Conservation (phyloP, 2,113 vertebrate genomes). For the Anhinga rufa region DNA sequence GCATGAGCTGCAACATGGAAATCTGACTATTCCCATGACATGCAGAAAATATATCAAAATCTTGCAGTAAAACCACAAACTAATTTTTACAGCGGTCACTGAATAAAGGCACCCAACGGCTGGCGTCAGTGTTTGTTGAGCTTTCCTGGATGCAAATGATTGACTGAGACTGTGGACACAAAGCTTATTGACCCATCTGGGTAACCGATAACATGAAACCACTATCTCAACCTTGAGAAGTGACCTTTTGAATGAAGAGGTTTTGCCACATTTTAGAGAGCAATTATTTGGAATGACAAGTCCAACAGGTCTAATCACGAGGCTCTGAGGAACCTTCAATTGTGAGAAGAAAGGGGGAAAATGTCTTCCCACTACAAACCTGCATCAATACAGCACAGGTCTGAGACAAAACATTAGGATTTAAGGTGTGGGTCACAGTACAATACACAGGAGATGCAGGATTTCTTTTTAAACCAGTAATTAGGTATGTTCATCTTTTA, state of each 20-base stretch:
- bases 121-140: neutral
- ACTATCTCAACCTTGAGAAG: neutral
- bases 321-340: neutral
- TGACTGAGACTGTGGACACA: neutral
- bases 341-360: neutral
- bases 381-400: neutral
- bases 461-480: neutral
- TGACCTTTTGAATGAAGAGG: neutral
- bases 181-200: neutral
- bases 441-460: neutral
- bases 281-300: neutral
- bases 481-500: neutral
- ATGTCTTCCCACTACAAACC: neutral
- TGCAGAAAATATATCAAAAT: fast-evolving
- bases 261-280: neutral
- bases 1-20: fast-evolving
- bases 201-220: neutral
- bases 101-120: neutral
- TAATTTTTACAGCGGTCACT: fast-evolving
- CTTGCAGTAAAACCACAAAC: neutral
- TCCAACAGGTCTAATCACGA: neutral
- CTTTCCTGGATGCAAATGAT: neutral
- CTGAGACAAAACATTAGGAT: neutral
- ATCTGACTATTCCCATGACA: neutral
- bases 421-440: too few species aligned